A percentile compares a stretch with the other conserved stretches of the same genome.
These are phyloP conservation scores for Tipula vernalis DNA, from an alignment of 2,888 invertebrate genomes.

Conservation along the genomic window DNA sequence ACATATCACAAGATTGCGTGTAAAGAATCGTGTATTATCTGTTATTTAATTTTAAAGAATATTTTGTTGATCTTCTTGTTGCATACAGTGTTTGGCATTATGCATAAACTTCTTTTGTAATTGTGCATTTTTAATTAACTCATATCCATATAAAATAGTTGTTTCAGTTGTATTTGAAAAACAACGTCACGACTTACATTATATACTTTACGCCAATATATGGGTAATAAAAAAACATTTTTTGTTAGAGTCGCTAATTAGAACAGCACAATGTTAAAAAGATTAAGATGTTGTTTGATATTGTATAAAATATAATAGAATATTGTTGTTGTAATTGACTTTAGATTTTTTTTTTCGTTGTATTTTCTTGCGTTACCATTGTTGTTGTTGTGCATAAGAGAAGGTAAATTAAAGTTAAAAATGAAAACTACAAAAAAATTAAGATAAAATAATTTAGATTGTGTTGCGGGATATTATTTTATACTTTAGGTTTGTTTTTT, in stretches of 20 bases:
- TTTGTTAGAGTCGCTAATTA: neutral
- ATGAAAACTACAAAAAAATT: neutral
- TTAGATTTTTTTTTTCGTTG: neutral
- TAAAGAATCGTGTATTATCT: neutral
- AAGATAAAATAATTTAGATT: neutral
- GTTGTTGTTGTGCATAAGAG: neutral
- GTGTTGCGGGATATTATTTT: neutral
- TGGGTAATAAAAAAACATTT: neutral
- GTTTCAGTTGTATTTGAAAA: neutral
- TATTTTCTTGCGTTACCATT: neutral
- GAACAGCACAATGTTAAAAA: conserved; percentile 9
- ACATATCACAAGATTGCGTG: neutral
- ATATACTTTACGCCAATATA: neutral
- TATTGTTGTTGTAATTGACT: neutral
- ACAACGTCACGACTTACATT: conserved; percentile 8
- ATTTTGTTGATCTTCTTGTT: neutral
- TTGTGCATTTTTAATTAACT: conserved; percentile 9
- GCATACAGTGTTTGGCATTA: neutral
- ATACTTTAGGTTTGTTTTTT: neutral
- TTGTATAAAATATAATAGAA: neutral
- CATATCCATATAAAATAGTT: neutral
- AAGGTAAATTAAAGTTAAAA: neutral
- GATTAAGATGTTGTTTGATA: conserved; percentile 6
- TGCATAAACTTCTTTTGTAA: neutral
- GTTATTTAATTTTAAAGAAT: neutral